Evolutionary conservation across 2,113 vertebrate genomes (phyloP), one percentile per base, ranked within the genome.

Genomic region (Eidolon helvum): DNA sequence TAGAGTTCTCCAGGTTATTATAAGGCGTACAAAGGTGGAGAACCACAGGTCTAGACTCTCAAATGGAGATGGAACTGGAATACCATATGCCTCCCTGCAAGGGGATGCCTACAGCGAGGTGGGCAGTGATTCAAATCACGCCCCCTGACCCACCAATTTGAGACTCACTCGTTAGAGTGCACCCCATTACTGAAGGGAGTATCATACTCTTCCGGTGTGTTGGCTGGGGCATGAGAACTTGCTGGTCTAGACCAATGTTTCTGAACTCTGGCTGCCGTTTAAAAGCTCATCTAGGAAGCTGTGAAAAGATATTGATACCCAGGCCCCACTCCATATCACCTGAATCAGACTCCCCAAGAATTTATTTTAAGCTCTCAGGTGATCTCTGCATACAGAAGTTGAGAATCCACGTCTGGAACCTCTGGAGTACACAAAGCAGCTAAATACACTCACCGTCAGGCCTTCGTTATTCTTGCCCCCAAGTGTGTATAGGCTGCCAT

Each of bases 391-490:
- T 24, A 26, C 26, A 69, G 35, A n/a, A 5, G 18, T 35, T 40
- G 72, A 77, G 38, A 43, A 57, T 24, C 48, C 18, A 50, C 30
- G 59, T n/a, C 61, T n/a, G 35, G 72, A 87, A 71, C 45, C 40
- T 35, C 24, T 0, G 10, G 10, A 72, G 24, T 8, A 63, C 38
- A 74, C 69, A 53, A 9, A 84, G 79, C n/a, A 92, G 0, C n/a
- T 94, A 91, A 93, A 55, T 0, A 79, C 15, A 98, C 99, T 99
- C 98, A 99, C 99, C 75, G 99, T 99, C 91, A 99, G 98, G 35
- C 99, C 99, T 99, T 99, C 99, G 0, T 98, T 99, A 86, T 99
- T 99, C 97, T 99, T 99, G 95, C 99, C 99, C 83, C 99, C 99
- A 35, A 99, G 99, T 0, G 99, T 99, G 94, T 99, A 99, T 57